These are phyloP conservation scores for Invenusta paracnida DNA, from an alignment of 2,888 invertebrate genomes.

Conservation along the genomic window DNA sequence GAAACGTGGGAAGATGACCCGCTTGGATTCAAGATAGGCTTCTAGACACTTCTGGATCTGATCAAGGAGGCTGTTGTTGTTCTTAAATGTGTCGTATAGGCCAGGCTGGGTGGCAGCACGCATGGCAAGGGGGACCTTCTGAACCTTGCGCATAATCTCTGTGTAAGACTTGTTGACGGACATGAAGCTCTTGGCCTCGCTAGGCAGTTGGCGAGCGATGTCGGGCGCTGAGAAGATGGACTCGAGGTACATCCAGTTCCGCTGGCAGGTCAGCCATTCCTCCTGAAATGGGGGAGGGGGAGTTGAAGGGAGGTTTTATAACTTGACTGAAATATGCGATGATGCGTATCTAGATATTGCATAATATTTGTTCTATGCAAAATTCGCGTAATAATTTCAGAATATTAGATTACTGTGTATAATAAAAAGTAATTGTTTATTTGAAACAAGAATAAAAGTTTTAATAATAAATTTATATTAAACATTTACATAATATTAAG, in stretches of 20 bases:
- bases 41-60: slow-evolving; percentile 84
- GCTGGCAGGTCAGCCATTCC: slow-evolving; percentile 60
- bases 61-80: slow-evolving; percentile 69
- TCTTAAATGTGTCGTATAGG: slow-evolving; percentile 44
- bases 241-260: slow-evolving; percentile 61
- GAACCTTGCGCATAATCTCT: slow-evolving; percentile 77
- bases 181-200: slow-evolving; percentile 63
- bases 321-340: no score
- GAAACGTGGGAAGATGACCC: slow-evolving; percentile 77
- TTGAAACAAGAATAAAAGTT: no score
- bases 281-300: slow-evolving; percentile 61
- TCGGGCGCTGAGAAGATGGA: slow-evolving; percentile 62
- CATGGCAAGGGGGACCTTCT: slow-evolving; percentile 68
- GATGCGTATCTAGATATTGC: no score
- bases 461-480: no score
- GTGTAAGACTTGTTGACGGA: slow-evolving; percentile 84
- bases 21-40: slow-evolving; percentile 79
- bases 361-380: no score
- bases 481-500: no score
- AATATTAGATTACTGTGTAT: no score
- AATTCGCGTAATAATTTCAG: no score
- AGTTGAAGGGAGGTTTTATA: no score
- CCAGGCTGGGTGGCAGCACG: slow-evolving; percentile 71
- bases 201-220: slow-evolving; percentile 61
- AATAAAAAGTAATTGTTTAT: no score